Base-by-base conservation (phyloP, 2,888 invertebrate species). In the Drosophila neutralis region DNA sequence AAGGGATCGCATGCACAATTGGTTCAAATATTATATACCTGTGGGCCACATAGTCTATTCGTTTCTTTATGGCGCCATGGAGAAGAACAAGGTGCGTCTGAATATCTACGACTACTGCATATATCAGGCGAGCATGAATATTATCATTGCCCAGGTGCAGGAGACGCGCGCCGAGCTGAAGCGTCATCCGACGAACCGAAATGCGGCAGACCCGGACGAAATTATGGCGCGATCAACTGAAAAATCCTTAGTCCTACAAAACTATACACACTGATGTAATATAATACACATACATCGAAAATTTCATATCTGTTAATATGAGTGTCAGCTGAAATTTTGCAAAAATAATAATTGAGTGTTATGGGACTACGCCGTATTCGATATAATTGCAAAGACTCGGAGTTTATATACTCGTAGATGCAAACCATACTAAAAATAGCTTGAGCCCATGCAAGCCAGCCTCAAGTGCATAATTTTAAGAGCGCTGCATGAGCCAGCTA, bases 51-150 rank as follows among this genome's bases (percentile, higher is more conserved):
- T 95, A 67, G 94, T 94, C 29, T 96, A 96, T 95, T 95, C 96
- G 0, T 92, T 93, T 60, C 94, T 97, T 89, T 97, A 96, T 91
- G 94, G 95, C 4, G 93, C 94, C 15, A 94, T 96, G 94, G 96
- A 97, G 90, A 92, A 93, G 36, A 95, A 95, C 49, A 95, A 95
- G 80, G 87, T 90, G 11, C 92, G 93, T 15, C 92, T 95, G 1
- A 94, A 94, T 67, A 94, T 97, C 11, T 95, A 95, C 83, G 96
- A 97, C 91, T 97, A 97, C 92, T 95, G 95, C 65, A 95, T 97
- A 40, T 95, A 95, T 54, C 97, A 97, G 92, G 96, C 96, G 0
- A 95, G 95, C 2, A 93, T 97, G 45, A 97, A 96, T 91, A 96
- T 96, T 92, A 95, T 97, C 27, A 40, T 91, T 40, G 61, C 73